These are phyloP conservation scores for Microcebus ravelobensis DNA, from an alignment of 2,113 vertebrate genomes.

Conservation along the genomic window DNA sequence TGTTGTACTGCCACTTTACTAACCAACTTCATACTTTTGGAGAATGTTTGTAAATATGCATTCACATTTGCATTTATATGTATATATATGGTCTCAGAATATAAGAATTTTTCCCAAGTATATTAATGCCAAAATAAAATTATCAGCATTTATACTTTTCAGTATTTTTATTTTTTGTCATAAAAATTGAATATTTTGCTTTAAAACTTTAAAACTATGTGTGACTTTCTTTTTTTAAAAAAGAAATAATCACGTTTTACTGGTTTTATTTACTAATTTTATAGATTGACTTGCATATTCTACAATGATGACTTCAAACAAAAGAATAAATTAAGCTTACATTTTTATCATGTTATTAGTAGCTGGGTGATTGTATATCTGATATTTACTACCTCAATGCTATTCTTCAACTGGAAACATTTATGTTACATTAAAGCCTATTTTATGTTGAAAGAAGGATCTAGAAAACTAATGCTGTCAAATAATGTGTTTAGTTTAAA, in stretches of 20 bases:
- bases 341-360: constrained; percentile 71
- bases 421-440: constrained; percentile 38
- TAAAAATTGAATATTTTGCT: constrained; percentile 79
- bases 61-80: constrained; percentile 53
- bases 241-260: constrained; percentile 51
- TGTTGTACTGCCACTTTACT: constrained; percentile 35
- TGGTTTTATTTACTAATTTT: constrained; percentile 69
- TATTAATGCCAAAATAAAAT: constrained; percentile 74
- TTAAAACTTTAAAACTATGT: constrained; percentile 67
- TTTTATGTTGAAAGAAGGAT: constrained; percentile 37
- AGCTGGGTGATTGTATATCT: constrained; percentile 72
- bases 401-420: constrained; percentile 75
- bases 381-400: constrained; percentile 81
- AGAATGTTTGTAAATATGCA: constrained; percentile 62
- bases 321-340: constrained; percentile 55
- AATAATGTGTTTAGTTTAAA: constrained; percentile 15
- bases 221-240: constrained; percentile 57
- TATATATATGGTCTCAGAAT: constrained; percentile 76
- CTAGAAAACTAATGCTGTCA: constrained; percentile 50
- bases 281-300: constrained; percentile 35
- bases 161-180: constrained; percentile 78
- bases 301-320: constrained; percentile 57
- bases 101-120: constrained; percentile 64
- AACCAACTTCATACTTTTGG: constrained; percentile 71
- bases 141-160: constrained; percentile 78